Evolutionary conservation across 2,113 vertebrate species (phyloP).

Genomic region (Lampris incognitus): DNA sequence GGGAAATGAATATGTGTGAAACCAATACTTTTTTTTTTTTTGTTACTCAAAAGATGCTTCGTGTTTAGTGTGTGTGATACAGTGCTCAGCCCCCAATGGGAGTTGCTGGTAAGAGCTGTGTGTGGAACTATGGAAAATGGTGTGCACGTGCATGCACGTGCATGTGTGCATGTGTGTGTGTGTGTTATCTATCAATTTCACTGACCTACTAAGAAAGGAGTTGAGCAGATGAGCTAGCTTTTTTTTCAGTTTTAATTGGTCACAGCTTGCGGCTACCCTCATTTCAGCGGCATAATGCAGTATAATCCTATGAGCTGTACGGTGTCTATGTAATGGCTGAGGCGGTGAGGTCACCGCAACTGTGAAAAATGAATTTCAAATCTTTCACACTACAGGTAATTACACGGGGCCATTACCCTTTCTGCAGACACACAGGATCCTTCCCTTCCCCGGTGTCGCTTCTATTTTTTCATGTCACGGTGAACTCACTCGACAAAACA

Average conservation of each 20-base stretch:
- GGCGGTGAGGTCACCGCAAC: slow-evolving; percentile 63
- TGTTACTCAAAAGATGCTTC: not conserved
- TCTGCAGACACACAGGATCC: slow-evolving; percentile 39
- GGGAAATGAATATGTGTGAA: slow-evolving; percentile 13
- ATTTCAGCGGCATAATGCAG: slow-evolving; percentile 76
- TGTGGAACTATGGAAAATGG: slow-evolving; percentile 40
- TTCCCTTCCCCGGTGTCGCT: slow-evolving; percentile 39
- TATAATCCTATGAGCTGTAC: slow-evolving; percentile 73
- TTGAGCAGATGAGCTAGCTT: slow-evolving; percentile 82
- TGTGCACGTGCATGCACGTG: slow-evolving; percentile 50
- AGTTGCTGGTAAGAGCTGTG: slow-evolving; percentile 42
- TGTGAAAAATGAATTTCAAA: slow-evolving; percentile 69
- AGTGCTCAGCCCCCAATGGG: slow-evolving; percentile 27
- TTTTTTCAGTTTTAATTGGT: slow-evolving; percentile 82
- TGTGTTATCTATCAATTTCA: slow-evolving; percentile 76
- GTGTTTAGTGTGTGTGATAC: slow-evolving; percentile 28
- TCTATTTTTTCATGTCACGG: slow-evolving; percentile 27
- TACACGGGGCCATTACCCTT: slow-evolving; percentile 61
- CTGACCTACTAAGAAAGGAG: slow-evolving; percentile 81
- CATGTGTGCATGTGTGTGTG: slow-evolving; percentile 49
- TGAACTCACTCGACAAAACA: slow-evolving; percentile 32
- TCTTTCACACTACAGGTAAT: slow-evolving; percentile 75
- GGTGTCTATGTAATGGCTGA: slow-evolving; percentile 60
- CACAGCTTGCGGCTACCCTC: slow-evolving; percentile 77
- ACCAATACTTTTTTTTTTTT: slow-evolving; percentile 5